phyloP scores from a whole-genome alignment of 1,140 invertebrate species.

The Rhopalosiphum padi region DNA sequence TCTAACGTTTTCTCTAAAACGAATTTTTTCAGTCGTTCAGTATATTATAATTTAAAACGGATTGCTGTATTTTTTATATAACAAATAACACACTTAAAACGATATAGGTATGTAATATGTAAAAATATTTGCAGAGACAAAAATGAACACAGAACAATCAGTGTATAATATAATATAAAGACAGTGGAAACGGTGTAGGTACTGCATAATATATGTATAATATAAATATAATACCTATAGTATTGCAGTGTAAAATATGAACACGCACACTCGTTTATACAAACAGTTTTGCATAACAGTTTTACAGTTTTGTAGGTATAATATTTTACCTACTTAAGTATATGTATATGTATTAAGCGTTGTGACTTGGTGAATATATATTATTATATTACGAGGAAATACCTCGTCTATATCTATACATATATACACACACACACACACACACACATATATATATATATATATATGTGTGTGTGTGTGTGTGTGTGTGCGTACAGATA shows the following conservation, averaged over 20 bases:
- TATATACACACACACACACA: neutral
- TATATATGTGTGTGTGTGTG: too few species aligned
- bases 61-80: neutral
- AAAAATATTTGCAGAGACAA: conserved; percentile 1
- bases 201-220: neutral
- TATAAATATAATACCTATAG: neutral
- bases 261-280: conserved; percentile 18
- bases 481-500: neutral
- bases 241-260: conserved; percentile 17
- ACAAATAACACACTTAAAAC: neutral
- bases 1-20: too few species aligned
- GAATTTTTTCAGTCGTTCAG: neutral
- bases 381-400: conserved; percentile 1
- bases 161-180: neutral
- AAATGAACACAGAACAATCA: neutral
- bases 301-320: neutral
- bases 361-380: conserved; percentile 12
- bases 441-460: neutral
- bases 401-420: neutral
- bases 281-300: neutral
- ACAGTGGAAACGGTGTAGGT: neutral
- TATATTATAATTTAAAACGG: neutral
- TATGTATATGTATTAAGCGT: neutral
- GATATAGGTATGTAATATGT: neutral
- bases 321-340: neutral